Conservation (phyloP, 2,888 invertebrate species). For the Nomada hirtipes region DNA sequence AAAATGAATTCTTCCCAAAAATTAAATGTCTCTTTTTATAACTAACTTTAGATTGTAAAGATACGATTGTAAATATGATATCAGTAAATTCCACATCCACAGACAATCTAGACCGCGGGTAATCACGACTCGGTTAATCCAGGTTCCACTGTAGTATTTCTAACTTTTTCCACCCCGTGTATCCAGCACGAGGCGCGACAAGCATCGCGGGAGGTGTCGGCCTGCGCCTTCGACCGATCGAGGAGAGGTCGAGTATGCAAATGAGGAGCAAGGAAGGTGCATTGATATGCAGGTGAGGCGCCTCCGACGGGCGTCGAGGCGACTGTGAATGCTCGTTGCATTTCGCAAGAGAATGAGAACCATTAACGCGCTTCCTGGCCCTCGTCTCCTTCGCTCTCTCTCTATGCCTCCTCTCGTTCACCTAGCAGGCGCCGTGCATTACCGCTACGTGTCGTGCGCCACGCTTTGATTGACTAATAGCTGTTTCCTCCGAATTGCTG, state of each 20-base stretch:
- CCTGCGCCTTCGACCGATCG: slow-evolving; percentile 37
- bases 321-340: slow-evolving; percentile 73
- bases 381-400: slow-evolving; percentile 22
- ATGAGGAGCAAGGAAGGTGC: slow-evolving; percentile 70
- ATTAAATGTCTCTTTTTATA: too few relatives aligned
- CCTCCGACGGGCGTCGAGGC: slow-evolving; percentile 75
- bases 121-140: too few relatives aligned
- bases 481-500: slow-evolving; percentile 57
- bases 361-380: slow-evolving; percentile 69
- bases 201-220: slow-evolving; percentile 49
- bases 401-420: background rate
- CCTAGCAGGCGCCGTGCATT: slow-evolving; percentile 13
- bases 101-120: too few relatives aligned
- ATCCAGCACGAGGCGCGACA: slow-evolving; percentile 40
- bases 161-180: background rate
- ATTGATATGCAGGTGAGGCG: slow-evolving; percentile 79
- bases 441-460: slow-evolving; percentile 34
- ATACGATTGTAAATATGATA: too few relatives aligned
- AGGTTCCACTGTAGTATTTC: too few relatives aligned
- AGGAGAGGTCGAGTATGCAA: slow-evolving; percentile 76
- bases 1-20: too few relatives aligned
- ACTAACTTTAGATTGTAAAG: too few relatives aligned
- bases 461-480: slow-evolving; percentile 57
- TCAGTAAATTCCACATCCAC: too few relatives aligned
- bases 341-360: slow-evolving; percentile 72